Conservation (phyloP, 1,140 invertebrate species). For the Brachionus rubens region DNA sequence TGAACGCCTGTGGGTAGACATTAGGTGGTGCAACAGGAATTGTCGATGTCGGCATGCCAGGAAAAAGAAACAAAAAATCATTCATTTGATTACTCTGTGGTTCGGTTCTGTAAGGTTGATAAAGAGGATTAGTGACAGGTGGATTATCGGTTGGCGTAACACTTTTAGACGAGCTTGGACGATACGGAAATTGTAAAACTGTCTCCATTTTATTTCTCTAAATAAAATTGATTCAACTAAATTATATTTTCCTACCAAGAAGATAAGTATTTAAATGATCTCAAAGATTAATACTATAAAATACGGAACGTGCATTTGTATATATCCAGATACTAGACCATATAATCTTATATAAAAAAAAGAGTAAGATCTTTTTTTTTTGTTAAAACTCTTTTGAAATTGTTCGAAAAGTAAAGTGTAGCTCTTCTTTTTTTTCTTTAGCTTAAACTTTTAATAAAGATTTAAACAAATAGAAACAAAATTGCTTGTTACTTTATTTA, state of each 20-base stretch:
- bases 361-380: neutral
- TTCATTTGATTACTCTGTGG: neutral
- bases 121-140: neutral
- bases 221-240: constrained; percentile 1
- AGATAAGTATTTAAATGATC: constrained; percentile 42
- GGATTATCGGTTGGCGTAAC: neutral
- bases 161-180: neutral
- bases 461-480: constrained; percentile 44
- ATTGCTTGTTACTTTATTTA: constrained; percentile 29
- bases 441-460: constrained; percentile 16
- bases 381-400: too few species aligned
- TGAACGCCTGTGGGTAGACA: neutral
- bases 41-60: neutral
- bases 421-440: constrained; percentile 25
- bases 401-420: constrained; percentile 32
- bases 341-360: constrained; percentile 38
- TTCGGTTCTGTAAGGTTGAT: neutral
- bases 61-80: constrained; percentile 14
- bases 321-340: constrained; percentile 31
- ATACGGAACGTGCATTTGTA: constrained; percentile 38
- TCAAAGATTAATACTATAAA: neutral
- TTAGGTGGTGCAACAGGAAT: neutral
- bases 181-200: constrained; percentile 4
- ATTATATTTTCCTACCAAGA: neutral
- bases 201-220: neutral